Evolutionary conservation across 2,113 vertebrate genomes (phyloP).

Genomic region (Equus przewalskii): DNA sequence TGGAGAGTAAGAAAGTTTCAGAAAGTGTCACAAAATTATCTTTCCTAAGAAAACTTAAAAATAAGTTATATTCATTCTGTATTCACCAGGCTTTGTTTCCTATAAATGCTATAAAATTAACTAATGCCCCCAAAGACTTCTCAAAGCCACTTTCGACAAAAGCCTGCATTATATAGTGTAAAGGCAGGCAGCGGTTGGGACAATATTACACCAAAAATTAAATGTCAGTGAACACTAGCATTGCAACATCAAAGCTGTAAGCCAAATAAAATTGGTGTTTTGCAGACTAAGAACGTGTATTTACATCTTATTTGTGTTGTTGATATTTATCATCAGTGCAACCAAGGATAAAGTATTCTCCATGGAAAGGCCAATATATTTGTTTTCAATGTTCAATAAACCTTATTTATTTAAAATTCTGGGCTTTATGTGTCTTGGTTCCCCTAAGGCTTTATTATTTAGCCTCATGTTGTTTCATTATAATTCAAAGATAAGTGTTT

Average conservation of each 20-base stretch:
- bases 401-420: slow-evolving; percentile 53
- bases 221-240: slow-evolving; percentile 79
- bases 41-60: background rate
- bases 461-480: slow-evolving; percentile 1
- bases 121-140: background rate
- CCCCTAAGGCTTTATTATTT: slow-evolving; percentile 47
- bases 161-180: background rate
- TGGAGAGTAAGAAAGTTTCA: background rate
- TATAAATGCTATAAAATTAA: slow-evolving; percentile 46
- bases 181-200: slow-evolving; percentile 55
- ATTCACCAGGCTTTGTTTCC: background rate
- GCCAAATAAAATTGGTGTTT: slow-evolving; percentile 55
- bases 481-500: background rate
- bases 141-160: slow-evolving; percentile 44
- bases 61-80: background rate
- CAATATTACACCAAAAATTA: slow-evolving; percentile 73
- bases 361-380: background rate
- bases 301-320: slow-evolving; percentile 71
- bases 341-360: slow-evolving; percentile 22
- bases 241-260: slow-evolving; percentile 71
- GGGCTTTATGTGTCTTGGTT: background rate
- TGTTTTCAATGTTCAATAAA: slow-evolving; percentile 47
- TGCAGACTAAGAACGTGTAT: slow-evolving; percentile 60
- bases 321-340: slow-evolving; percentile 69
- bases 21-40: background rate